phyloP scores from a whole-genome alignment of 1,140 invertebrate species.

The Drepana arcuata region DNA sequence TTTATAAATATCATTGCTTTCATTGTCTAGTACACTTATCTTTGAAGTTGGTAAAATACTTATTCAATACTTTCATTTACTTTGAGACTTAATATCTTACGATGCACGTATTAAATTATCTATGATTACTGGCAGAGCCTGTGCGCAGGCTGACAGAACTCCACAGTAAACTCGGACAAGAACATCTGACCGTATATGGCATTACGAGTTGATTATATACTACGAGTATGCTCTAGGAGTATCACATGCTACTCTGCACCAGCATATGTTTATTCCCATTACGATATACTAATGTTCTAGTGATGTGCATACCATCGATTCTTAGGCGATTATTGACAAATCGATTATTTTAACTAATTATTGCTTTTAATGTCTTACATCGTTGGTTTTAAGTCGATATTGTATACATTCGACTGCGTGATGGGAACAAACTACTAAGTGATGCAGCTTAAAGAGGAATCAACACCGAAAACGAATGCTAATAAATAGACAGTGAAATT shows the following conservation, averaged over 20 bases:
- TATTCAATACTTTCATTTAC: constrained; percentile 53
- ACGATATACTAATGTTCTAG: constrained; percentile 12
- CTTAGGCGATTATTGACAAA: constrained; percentile 1
- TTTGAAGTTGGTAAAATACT: constrained; percentile 66
- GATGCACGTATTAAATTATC: constrained; percentile 62
- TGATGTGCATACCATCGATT: background rate
- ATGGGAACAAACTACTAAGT: constrained; percentile 51
- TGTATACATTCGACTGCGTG: too few species aligned
- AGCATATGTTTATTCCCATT: constrained; percentile 40
- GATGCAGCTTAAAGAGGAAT: constrained; percentile 64
- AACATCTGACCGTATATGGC: too few species aligned
- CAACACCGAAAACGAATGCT: constrained; percentile 65
- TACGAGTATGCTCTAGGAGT: constrained; percentile 53
- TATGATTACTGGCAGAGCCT: too few species aligned
- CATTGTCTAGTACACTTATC: constrained; percentile 51
- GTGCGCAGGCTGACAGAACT: too few species aligned
- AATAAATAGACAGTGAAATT: constrained; percentile 69
- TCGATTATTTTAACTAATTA: constrained; percentile 1
- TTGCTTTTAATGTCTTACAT: too few species aligned
- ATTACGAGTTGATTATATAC: constrained; percentile 43
- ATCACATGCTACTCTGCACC: constrained; percentile 63
- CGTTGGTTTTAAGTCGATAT: too few species aligned
- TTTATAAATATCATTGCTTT: constrained; percentile 69
- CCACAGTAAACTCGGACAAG: too few species aligned
- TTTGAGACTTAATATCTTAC: constrained; percentile 66